phyloP scores from a whole-genome alignment of 2,113 vertebrate genomes.

The Rhadina sibilatrix region DNA sequence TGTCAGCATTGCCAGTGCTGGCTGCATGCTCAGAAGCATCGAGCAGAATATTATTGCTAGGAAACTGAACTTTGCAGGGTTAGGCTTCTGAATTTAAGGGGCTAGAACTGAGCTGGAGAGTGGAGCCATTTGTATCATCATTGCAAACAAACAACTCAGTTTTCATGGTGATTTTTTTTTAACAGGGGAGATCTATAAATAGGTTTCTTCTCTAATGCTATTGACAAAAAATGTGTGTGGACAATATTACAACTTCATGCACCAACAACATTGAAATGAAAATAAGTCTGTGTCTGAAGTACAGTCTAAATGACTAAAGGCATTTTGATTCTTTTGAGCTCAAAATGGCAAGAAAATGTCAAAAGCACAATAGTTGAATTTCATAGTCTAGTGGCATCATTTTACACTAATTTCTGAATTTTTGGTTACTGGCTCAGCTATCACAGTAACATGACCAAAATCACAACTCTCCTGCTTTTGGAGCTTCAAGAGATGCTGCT shows the following conservation, averaged over 20 bases:
- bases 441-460: background rate
- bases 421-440: slow-evolving; percentile 36
- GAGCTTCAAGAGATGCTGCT: background rate
- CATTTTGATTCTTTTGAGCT: slow-evolving; percentile 34
- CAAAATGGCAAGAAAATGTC: slow-evolving; percentile 41
- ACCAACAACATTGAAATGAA: slow-evolving; percentile 10
- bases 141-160: background rate
- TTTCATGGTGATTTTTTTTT: slow-evolving; percentile 26
- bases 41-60: background rate
- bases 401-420: slow-evolving; percentile 35
- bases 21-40: background rate
- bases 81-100: background rate
- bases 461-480: background rate
- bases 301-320: background rate
- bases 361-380: slow-evolving; percentile 27
- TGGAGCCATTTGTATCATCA: background rate
- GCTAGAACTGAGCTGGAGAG: background rate
- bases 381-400: slow-evolving; percentile 15
- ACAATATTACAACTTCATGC: slow-evolving; percentile 2
- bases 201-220: background rate
- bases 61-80: background rate
- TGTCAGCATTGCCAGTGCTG: background rate
- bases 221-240: slow-evolving; percentile 2
- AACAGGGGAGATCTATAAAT: background rate
- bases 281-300: slow-evolving; percentile 12